Conservation (phyloP, 2,113 vertebrate species). For the Mugil cephalus region DNA sequence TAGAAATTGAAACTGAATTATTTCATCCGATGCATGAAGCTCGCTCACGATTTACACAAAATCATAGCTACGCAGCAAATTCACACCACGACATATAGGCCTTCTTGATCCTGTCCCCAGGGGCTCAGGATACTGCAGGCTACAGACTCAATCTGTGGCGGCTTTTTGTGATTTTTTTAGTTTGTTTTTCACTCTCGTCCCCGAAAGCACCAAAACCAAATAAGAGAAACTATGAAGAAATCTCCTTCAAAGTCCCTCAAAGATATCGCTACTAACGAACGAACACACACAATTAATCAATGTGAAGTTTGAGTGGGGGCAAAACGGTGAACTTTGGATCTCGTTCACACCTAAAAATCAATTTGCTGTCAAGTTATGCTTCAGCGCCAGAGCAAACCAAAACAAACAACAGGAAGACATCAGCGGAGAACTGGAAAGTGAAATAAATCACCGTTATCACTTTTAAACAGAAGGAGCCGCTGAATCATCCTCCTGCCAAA, state of each 20-base stretch:
- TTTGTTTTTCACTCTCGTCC: conserved; percentile 36
- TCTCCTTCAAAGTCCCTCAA: not conserved
- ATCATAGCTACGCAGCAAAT: conserved; percentile 38
- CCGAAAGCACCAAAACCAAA: conserved; percentile 21
- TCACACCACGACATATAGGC: not conserved
- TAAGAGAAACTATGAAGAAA: conserved; percentile 17
- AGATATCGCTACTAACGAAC: not conserved
- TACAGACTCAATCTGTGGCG: conserved; percentile 11
- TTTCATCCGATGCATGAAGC: not conserved
- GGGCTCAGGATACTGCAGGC: conserved; percentile 43
- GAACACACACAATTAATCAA: conserved; percentile 38
- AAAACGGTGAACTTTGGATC: conserved; percentile 54
- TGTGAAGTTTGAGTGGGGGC: conserved; percentile 23
- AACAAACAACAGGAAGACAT: conserved; percentile 61
- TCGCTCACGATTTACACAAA: not conserved
- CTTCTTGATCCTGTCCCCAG: conserved; percentile 42
- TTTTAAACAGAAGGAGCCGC: conserved; percentile 58
- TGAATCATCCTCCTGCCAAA: conserved; percentile 52
- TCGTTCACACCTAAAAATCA: conserved; percentile 53
- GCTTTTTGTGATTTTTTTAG: conserved; percentile 33
- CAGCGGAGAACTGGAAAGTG: conserved; percentile 43
- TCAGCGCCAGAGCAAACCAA: conserved; percentile 44
- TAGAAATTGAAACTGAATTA: conserved; percentile 18
- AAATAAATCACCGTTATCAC: conserved; percentile 61
- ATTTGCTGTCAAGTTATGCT: conserved; percentile 62